Base-by-base conservation (phyloP, 2,888 invertebrate species). In the Tholera decimalis region DNA sequence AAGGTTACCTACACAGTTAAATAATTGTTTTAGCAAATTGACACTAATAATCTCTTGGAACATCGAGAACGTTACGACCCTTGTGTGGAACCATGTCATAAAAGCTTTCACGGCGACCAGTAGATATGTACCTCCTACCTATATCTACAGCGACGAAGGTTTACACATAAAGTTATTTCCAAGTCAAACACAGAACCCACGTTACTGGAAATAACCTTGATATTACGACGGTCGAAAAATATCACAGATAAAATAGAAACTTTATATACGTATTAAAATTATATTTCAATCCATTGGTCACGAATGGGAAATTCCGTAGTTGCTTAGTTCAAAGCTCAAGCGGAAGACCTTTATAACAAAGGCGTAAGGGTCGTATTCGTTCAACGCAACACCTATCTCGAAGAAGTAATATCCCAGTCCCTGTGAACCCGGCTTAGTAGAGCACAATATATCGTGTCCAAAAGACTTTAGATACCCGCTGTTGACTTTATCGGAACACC, bases 401-500 rank as follows among this genome's bases (percentile, higher is more conserved):
- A 67, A 59, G 43, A 69, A 64, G 65, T 78, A 75, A 78, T 74
- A 67, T 72, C 57, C 71, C 63, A 64, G 62, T 63, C 72, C 72
- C 62, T 72, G 30, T 57, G 61, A 76, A 68, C 76, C 73, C 73
- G 77, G 84, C 82, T 86, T 83, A 80, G 72, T 61, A 64, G 64
- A 79, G 80, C 53, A 80, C 83, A 84, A 86, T 86, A 84, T 84
- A 86, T 86, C 75, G 79, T 72, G 66, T 79, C 79, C 73, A 65
- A 77, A 82, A 80, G 72, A 79, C 80, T 80, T 78, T 62, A 71
- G 77, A 63, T 79, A 54, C 58, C 62, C 65, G 71, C 71, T 73
- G 82, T 83, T 83, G 80, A 81, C 83, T 82, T 83, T 84, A 86
- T 88, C 84, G 68, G 69, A 74, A 83, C 79, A 80, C 78, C 75